Percentiles rank a stretch among this genome's conserved stretches.
Evolutionary conservation across 2,113 vertebrate species (phyloP).

Genomic region (Paratilapia polleni): DNA sequence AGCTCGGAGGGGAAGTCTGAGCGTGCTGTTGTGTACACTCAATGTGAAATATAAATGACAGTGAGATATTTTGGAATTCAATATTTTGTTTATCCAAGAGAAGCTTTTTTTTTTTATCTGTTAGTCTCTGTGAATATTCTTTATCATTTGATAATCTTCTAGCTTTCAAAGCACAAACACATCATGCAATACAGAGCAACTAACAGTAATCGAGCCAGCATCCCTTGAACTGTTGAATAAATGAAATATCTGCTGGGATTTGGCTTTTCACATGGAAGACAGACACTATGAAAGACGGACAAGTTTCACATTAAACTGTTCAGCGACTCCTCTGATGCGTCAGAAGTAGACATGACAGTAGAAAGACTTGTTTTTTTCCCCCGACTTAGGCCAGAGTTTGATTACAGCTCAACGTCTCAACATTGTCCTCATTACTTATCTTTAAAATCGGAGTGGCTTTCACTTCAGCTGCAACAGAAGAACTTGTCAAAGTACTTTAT

Average conservation of each 20-base stretch:
- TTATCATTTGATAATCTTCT: background rate
- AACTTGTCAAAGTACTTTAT: slow-evolving; percentile 46
- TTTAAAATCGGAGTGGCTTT: slow-evolving; percentile 25
- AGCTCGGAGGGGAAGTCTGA: background rate
- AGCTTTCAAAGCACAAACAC: slow-evolving; percentile 5
- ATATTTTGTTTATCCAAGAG: background rate
- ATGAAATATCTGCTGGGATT: slow-evolving; percentile 7
- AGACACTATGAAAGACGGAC: slow-evolving; percentile 4
- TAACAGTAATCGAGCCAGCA: background rate
- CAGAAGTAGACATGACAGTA: background rate
- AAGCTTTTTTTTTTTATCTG: background rate
- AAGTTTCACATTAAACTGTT: background rate
- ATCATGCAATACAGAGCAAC: slow-evolving; percentile 12
- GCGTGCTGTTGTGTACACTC: background rate
- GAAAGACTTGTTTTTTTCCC: background rate
- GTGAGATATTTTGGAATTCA: slow-evolving; percentile 14
- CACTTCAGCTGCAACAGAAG: slow-evolving; percentile 14
- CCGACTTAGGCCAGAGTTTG: background rate
- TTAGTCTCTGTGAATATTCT: slow-evolving; percentile 1
- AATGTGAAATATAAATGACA: slow-evolving; percentile 8
- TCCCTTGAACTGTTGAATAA: background rate
- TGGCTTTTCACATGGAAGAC: background rate
- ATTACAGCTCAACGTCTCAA: background rate
- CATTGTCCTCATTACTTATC: slow-evolving; percentile 31
- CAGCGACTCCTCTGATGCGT: background rate